Evolutionary conservation across 2,797 vertebrate species (phyloP).

Genomic region (Melanogrammus aeglefinus): DNA sequence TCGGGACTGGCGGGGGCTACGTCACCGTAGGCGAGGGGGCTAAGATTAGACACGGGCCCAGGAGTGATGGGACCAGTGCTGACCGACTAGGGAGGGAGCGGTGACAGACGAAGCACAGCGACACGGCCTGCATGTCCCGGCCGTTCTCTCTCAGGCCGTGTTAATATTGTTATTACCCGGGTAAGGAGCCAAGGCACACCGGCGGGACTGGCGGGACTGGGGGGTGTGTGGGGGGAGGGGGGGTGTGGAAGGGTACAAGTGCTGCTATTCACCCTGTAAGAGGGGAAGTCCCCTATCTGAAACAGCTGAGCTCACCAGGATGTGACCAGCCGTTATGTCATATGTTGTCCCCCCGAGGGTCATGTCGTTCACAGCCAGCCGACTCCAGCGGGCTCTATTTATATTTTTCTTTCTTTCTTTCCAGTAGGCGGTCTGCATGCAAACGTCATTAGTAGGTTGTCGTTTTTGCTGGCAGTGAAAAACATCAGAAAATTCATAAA

Average conservation of each 20-base stretch:
- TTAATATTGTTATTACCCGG: conserved; percentile 51
- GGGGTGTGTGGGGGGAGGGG: conserved; percentile 27
- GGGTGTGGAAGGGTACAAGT: conserved; percentile 25
- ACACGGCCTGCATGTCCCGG: conserved; percentile 18
- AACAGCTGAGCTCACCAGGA: conserved; percentile 66
- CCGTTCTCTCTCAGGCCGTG: background rate
- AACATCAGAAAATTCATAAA: background rate
- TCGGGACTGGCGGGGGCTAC: background rate
- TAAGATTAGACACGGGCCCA: conserved; percentile 18
- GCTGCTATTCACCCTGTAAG: conserved; percentile 37
- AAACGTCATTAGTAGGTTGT: background rate
- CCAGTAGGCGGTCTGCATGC: background rate
- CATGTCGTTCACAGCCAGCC: conserved; percentile 40
- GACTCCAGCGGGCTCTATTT: background rate
- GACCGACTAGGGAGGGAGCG: conserved; percentile 36
- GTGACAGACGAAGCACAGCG: conserved; percentile 61
- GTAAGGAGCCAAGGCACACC: conserved; percentile 51
- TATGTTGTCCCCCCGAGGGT: conserved; percentile 50
- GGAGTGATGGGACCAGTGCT: conserved; percentile 53
- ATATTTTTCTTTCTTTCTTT: background rate
- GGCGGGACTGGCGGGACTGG: conserved; percentile 35
- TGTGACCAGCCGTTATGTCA: conserved; percentile 71
- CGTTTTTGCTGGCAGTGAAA: too few relatives aligned
- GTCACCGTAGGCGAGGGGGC: conserved; percentile 19
- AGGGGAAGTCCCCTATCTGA: conserved; percentile 55